Percentiles rank a stretch among this genome's conserved stretches.
Evolutionary conservation across 1,140 invertebrate species (phyloP).

Genomic region (Wasmannia auropunctata): DNA sequence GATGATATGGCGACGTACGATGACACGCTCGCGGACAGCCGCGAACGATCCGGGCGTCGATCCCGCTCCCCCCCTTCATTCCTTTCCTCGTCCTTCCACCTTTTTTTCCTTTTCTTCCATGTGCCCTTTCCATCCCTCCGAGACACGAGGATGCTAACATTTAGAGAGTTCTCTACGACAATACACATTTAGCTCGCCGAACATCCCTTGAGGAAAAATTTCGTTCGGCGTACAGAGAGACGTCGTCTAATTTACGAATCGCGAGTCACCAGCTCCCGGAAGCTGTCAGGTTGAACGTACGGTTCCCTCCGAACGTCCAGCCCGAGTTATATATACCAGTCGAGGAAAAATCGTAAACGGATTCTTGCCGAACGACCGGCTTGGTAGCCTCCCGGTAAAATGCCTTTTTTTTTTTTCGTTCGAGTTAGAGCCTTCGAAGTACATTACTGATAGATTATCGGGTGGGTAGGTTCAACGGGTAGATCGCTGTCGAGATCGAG

Average conservation of each 20-base stretch:
- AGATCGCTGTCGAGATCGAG: conserved; percentile 83
- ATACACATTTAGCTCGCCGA: conserved; percentile 42
- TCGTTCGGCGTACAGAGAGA: conserved; percentile 24
- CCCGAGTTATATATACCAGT: background rate
- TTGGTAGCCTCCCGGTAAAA: background rate
- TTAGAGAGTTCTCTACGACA: conserved; percentile 55
- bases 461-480: conserved; percentile 81
- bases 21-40: background rate
- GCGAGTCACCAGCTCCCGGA: background rate
- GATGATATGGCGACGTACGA: conserved; percentile 16
- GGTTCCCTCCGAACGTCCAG: background rate
- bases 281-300: background rate
- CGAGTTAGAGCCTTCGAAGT: conserved; percentile 69
- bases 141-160: conserved; percentile 55
- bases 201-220: conserved; percentile 19
- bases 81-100: background rate
- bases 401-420: background rate
- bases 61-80: background rate
- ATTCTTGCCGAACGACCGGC: background rate
- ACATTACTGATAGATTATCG: conserved; percentile 84
- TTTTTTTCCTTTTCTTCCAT: background rate
- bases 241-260: conserved; percentile 18
- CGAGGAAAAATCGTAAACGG: background rate
- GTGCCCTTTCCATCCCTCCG: background rate
- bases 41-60: background rate